Base-by-base conservation (phyloP, 92 coral and sea anemone genomes). In the Chrysogorgia sp. region DNA sequence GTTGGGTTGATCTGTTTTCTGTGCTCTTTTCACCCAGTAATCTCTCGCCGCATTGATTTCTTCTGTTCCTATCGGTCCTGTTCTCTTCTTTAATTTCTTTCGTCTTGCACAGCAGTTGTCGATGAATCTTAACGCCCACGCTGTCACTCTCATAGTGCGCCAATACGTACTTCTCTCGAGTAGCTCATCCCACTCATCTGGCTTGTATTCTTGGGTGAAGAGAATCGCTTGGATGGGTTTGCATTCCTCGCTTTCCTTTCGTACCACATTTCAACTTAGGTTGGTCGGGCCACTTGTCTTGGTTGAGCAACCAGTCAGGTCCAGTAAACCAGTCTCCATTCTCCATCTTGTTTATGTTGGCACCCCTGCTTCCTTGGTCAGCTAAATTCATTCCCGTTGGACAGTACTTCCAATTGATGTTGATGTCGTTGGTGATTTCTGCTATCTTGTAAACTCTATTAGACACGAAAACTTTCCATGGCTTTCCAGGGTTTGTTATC, bases 41-140 rank as follows among this genome's bases (percentile, higher is more conserved):
- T 64, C 26, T 65, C 31, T 49, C 1, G 87, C 80, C 0, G 7
- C 68, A 17, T n/a, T 37, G 45, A 86, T 62, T 76, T 90, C 90
- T 49, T 81, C 81, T 0, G 71, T 71, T 1, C 79, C 49, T 8
- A 77, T 49, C 32, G 89, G 85, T 17, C 87, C 80, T 10, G 48
- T 79, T 40, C 7, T 52, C 53, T 58, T 83, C 80, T 59, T 55
- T 48, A 23, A 56, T 25, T 28, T 30, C 47, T 22, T 24, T 49
- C 8, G 34, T 77, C 53, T 60, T 7, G 70, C 79, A 12, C n/a
- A 49, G 40, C 53, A 61, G 77, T 83, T 88, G 59, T 79, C 43
- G 32, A 60, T 47, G 81, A 87, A 88, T 28, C 89, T 52, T 45
- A 81, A 79, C 28, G 62, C 84, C 85, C 85, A 83, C 29, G 87